phyloP scores from a whole-genome alignment of 1,140 invertebrate genomes.

The Schlechtendalia chinensis region DNA sequence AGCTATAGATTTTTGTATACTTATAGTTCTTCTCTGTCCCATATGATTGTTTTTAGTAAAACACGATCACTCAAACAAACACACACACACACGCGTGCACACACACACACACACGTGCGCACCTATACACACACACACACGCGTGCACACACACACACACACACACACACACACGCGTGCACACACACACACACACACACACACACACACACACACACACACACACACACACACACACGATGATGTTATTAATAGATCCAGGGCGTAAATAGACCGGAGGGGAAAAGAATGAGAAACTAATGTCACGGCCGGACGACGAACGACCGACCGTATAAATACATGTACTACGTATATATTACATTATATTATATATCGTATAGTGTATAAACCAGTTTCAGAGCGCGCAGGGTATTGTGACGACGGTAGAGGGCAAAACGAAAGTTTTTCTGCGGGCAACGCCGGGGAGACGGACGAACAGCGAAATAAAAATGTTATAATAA shows the following conservation, averaged over 20 bases:
- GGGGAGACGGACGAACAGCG: too few species aligned
- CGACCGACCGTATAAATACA: neutral
- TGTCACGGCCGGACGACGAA: constrained; percentile 20
- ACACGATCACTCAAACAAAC: too few species aligned
- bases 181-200: neutral
- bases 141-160: neutral
- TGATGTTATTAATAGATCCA: constrained; percentile 43
- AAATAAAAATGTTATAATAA: too few species aligned
- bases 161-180: neutral
- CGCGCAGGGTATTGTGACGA: neutral
- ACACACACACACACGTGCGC: neutral
- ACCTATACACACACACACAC: too few species aligned
- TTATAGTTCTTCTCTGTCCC: neutral
- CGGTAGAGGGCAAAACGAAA: neutral
- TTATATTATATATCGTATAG: neutral
- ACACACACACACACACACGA: neutral
- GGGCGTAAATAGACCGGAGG: neutral
- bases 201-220: neutral
- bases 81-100: too few species aligned
- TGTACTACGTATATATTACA: too few species aligned
- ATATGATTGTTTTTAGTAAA: neutral
- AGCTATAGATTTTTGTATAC: neutral
- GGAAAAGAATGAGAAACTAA: constrained; percentile 12
- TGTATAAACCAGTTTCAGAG: constrained; percentile 2
- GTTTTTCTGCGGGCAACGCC: neutral